Conservation (phyloP, 2,113 vertebrate species). For the Lophotis ruficrista region DNA sequence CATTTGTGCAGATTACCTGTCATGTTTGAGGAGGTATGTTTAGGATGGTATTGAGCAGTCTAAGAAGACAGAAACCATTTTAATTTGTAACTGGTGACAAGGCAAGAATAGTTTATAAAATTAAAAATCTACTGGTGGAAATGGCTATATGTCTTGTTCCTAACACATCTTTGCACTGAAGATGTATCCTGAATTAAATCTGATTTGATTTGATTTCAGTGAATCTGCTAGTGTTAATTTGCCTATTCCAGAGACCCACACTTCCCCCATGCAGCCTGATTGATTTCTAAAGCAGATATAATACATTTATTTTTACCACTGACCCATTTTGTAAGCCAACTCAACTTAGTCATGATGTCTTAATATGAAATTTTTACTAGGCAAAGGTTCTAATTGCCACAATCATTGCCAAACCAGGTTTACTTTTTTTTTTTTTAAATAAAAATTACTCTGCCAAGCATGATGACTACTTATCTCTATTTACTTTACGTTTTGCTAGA, state of each 20-base stretch:
- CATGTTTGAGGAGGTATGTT: neutral
- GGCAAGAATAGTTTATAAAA: neutral
- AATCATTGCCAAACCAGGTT: neutral
- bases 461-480: neutral
- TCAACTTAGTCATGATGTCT: neutral
- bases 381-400: neutral
- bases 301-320: neutral
- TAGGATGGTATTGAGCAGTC: neutral
- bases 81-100: neutral
- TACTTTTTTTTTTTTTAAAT: neutral
- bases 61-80: neutral
- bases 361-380: neutral
- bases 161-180: neutral
- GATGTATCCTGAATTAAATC: neutral
- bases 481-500: neutral
- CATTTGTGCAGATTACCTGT: neutral
- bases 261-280: neutral
- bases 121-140: neutral
- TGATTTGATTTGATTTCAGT: neutral
- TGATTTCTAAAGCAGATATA: neutral
- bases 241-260: neutral
- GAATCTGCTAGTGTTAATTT: neutral
- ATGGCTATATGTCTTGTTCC: neutral
- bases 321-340: neutral
- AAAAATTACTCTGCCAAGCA: neutral